A percentile compares a stretch with the other conserved stretches of the same genome.
phyloP scores from a whole-genome alignment of 2,888 invertebrate species.

The Sarcophaga subvicina region DNA sequence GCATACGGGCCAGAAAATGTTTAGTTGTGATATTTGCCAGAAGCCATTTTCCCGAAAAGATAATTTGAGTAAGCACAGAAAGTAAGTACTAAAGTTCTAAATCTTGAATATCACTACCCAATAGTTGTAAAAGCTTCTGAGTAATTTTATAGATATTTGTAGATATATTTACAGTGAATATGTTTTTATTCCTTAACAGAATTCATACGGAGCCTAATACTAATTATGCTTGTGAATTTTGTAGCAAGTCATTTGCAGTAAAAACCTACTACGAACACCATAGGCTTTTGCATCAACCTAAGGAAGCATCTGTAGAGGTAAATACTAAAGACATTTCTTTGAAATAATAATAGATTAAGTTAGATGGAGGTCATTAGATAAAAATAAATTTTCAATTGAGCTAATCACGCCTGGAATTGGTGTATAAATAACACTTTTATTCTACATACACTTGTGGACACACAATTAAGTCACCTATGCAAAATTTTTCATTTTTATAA shows the following conservation, averaged over 20 bases:
- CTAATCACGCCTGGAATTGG: no score
- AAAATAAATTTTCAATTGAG: no score
- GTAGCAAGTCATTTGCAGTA: slow-evolving; percentile 86
- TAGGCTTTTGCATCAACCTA: slow-evolving; percentile 83
- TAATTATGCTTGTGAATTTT: slow-evolving; percentile 85
- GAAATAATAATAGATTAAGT: no score
- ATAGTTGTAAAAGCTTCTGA: not conserved
- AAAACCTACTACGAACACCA: slow-evolving; percentile 87
- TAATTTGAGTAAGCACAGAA: slow-evolving; percentile 81
- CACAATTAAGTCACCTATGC: no score
- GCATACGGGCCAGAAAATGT: slow-evolving; percentile 87
- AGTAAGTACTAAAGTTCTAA: slow-evolving; percentile 72
- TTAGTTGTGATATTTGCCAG: slow-evolving; percentile 85
- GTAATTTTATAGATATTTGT: not conserved
- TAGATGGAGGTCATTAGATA: no score
- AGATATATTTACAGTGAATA: not conserved
- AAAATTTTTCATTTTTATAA: no score
- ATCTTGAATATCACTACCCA: no score
- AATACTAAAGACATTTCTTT: not conserved
- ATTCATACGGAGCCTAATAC: slow-evolving; percentile 76
- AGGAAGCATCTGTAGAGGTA: slow-evolving; percentile 65
- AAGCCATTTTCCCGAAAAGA: slow-evolving; percentile 83
- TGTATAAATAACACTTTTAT: no score
- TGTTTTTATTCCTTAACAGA: slow-evolving; percentile 69
- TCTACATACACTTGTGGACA: no score